Evolutionary conservation across 2,797 vertebrate genomes (phyloP), one percentile per base, ranked within the genome.

Genomic region (Pangasius djambal): DNA sequence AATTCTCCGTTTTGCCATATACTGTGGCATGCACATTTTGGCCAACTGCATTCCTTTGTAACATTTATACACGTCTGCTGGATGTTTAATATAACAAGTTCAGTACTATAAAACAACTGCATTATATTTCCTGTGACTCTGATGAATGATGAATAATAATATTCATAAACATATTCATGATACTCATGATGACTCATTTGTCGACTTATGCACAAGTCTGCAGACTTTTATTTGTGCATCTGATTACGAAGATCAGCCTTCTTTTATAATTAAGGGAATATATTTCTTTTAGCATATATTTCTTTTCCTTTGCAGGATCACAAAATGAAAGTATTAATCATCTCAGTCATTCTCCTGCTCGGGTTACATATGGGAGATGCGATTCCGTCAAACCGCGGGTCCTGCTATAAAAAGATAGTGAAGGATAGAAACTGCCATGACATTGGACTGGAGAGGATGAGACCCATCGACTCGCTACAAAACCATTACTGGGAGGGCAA

Each of bases 401-500:
- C 95, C 0, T 97, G 96, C 85, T 96, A 96, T 94, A 97, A 93
- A 93, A 96, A 95, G 90, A 85, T 92, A 44, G 89, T 97, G 34
- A 92, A 88, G 84, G 94, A 94, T 69, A 92, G 89, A 88, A 91
- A 90, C 89, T 97, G 96, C 13, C 95, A 95, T 89, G 93, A 28
- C 79, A 87, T 96, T 85, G 93, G 93, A 63, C 9, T 6, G 1
- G 89, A 93, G 6, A 91, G 92, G 70, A 94, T 97, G 83, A 92
- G 92, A 1, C 94, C 90, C 18, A 81, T 96, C 0, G 81, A 95
- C 0, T 93, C 92, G 0, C 84, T 96, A 83, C 94, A 91, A 18
- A 92, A 95, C 89, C 96, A 96, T 89, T 97, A 96, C 81, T 97
- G 95, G 96, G 93, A 96, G 67, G 95, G 95, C 22, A 92, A 94